phyloP scores from a whole-genome alignment of 2,113 vertebrate species.

The Mus pahari region DNA sequence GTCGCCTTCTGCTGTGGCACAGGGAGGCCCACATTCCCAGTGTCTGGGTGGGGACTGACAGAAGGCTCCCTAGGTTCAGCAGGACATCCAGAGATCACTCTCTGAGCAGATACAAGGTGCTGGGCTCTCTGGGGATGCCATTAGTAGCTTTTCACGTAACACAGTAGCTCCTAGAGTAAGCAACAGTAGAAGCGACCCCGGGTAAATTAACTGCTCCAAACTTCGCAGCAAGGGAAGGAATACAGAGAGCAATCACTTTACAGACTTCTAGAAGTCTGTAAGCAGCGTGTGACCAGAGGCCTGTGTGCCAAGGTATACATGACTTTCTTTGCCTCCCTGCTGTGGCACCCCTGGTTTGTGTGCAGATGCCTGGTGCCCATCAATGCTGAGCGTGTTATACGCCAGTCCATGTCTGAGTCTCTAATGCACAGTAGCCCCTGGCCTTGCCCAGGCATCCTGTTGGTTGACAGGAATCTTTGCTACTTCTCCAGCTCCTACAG shows the following conservation, averaged over 20 bases:
- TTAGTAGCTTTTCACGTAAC: background rate
- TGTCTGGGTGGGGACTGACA: background rate
- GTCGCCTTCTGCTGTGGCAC: background rate
- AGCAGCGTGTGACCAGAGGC: background rate
- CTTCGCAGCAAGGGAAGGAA: background rate
- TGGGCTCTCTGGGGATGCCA: background rate
- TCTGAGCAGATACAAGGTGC: background rate
- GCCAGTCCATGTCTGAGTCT: background rate
- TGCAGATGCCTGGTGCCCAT: background rate
- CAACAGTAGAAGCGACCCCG: background rate
- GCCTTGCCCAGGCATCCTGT: background rate
- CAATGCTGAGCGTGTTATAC: fast-evolving
- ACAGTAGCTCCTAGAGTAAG: background rate
- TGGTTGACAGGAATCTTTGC: background rate
- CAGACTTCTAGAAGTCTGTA: background rate
- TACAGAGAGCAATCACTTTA: background rate
- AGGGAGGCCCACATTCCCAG: background rate
- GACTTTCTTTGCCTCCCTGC: background rate
- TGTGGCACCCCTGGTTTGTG: fast-evolving
- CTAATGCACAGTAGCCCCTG: no score
- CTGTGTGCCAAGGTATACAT: fast-evolving
- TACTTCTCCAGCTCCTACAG: background rate
- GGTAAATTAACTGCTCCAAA: background rate
- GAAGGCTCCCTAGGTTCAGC: background rate
- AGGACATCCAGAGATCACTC: no score